Percentiles rank a stretch among this genome's conserved stretches.
Conservation (phyloP, 1,140 invertebrate genomes). For the Brachionus rotundiformis region DNA sequence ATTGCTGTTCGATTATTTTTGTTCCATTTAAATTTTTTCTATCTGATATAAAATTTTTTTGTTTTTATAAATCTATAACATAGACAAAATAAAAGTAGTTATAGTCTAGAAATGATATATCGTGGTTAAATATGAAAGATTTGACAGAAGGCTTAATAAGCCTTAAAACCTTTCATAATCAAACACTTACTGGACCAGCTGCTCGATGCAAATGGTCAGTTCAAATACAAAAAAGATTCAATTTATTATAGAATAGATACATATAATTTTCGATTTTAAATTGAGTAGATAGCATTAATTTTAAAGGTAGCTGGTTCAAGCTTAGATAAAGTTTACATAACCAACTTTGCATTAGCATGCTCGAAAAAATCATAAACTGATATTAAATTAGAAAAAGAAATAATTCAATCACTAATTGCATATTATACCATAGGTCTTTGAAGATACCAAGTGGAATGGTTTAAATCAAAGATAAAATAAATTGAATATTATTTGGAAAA, state of each 20-base stretch:
- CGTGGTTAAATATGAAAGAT: not conserved
- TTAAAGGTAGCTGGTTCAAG: not conserved
- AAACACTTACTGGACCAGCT: not conserved
- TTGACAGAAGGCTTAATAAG: not conserved
- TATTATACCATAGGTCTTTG: slow-evolving; percentile 26
- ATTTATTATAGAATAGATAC: not conserved
- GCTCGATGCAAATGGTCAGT: not conserved
- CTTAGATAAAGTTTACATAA: slow-evolving; percentile 11
- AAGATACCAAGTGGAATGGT: slow-evolving; percentile 16
- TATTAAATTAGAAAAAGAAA: not conserved
- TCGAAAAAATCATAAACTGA: slow-evolving; percentile 25
- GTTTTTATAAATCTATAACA: too few species aligned
- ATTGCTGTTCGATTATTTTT: not conserved
- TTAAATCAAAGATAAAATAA: slow-evolving; percentile 29
- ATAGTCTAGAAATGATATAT: not conserved
- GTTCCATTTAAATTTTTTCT: slow-evolving; percentile 26
- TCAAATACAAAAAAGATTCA: not conserved
- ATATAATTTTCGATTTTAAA: not conserved
- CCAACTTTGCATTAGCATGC: not conserved
- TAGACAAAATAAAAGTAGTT: too few species aligned
- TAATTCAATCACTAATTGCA: slow-evolving; percentile 14
- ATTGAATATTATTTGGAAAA: not conserved
- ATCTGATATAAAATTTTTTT: slow-evolving; percentile 6
- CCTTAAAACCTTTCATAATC: not conserved
- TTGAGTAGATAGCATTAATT: not conserved